phyloP scores from a whole-genome alignment of 2,797 vertebrate species.

The Lutjanus campechanus region DNA sequence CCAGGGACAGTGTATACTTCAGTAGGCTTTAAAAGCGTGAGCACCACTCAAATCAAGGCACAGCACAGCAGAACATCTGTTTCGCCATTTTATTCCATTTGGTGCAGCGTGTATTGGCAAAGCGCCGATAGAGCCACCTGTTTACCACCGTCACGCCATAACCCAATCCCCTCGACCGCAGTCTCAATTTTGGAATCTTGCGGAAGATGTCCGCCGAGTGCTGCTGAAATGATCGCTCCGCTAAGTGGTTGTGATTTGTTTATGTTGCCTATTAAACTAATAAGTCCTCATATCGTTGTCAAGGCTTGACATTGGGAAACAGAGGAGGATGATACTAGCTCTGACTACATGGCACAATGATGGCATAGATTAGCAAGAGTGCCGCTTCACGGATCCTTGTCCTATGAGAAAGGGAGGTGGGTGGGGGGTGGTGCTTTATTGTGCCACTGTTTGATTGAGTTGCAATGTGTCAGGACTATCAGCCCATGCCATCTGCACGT shows the following conservation, averaged over 20 bases:
- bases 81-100: constrained; percentile 79
- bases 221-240: constrained; percentile 71
- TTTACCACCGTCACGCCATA: constrained; percentile 59
- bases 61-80: constrained; percentile 76
- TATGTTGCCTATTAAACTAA: constrained; percentile 80
- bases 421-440: constrained; percentile 47
- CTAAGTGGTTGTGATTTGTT: constrained; percentile 84
- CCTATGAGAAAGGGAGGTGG: constrained; percentile 59
- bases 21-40: constrained; percentile 70
- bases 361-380: constrained; percentile 74
- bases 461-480: constrained; percentile 79
- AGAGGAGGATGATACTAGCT: constrained; percentile 68
- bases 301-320: constrained; percentile 71
- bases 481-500: constrained; percentile 77
- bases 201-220: constrained; percentile 67
- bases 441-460: constrained; percentile 77
- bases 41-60: constrained; percentile 71
- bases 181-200: constrained; percentile 66
- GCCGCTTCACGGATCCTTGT: constrained; percentile 69
- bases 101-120: constrained; percentile 70
- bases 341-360: constrained; percentile 70
- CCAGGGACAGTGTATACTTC: constrained; percentile 58
- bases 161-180: constrained; percentile 59
- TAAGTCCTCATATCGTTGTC: constrained; percentile 78
- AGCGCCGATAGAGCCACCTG: constrained; percentile 75